Percentiles rank a stretch among this genome's conserved stretches.
Evolutionary conservation across 2,113 vertebrate genomes (phyloP).

Genomic region (Vanacampus margaritifer): DNA sequence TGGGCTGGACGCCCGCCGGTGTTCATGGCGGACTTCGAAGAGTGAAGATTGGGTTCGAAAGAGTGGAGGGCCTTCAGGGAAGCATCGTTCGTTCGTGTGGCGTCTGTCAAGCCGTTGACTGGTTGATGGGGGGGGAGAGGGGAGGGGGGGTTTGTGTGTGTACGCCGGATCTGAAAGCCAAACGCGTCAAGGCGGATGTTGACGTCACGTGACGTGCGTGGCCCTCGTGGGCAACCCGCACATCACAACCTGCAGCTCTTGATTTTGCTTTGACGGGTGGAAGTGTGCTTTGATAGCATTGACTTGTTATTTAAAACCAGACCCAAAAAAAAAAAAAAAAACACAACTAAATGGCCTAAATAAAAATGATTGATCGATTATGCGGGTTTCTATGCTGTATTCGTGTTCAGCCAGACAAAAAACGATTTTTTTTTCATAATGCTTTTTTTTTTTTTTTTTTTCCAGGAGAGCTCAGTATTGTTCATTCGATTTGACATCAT

Average conservation of each 20-base stretch:
- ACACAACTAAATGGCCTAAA: too few species aligned
- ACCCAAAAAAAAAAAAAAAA: too few species aligned
- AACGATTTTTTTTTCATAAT: too few species aligned
- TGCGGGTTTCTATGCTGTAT: too few species aligned
- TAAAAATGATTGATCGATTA: too few species aligned
- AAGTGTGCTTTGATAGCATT: not conserved
- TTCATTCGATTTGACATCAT: too few species aligned
- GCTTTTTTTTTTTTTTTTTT: too few species aligned
- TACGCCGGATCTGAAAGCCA: slow-evolving; percentile 26
- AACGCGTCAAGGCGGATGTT: slow-evolving; percentile 72
- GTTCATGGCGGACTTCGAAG: slow-evolving; percentile 69
- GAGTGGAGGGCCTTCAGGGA: not conserved
- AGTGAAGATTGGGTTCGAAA: not conserved
- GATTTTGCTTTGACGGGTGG: not conserved
- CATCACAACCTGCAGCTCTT: slow-evolving; percentile 29
- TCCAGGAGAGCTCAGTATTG: too few species aligned
- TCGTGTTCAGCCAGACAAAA: too few species aligned
- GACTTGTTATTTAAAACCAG: too few species aligned
- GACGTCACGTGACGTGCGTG: slow-evolving; percentile 74
- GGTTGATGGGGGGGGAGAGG: too few species aligned
- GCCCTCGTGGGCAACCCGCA: slow-evolving; percentile 61
- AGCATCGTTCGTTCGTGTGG: slow-evolving; percentile 18
- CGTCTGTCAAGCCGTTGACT: slow-evolving; percentile 40
- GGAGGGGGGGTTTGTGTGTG: too few species aligned
- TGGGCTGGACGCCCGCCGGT: slow-evolving; percentile 61